Evolutionary conservation across 2,797 vertebrate species (phyloP).

Genomic region (Apogon talboti): DNA sequence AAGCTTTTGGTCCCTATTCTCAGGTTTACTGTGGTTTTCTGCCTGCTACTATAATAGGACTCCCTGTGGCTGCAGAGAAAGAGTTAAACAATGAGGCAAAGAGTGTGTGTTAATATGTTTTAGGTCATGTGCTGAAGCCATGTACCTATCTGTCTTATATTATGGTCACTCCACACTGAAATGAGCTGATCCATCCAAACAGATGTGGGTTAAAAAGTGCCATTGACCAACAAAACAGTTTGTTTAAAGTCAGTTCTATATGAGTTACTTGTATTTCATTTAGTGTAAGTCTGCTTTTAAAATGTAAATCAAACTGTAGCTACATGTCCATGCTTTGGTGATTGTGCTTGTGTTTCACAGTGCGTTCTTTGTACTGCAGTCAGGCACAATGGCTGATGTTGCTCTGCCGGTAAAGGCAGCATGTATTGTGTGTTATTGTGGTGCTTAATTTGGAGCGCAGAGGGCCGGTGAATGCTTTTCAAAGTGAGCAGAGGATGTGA

Average conservation of each 20-base stretch:
- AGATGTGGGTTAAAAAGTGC: slow-evolving; percentile 1
- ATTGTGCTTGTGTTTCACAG: not conserved
- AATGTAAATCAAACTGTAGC: slow-evolving; percentile 3
- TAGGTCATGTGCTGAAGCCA: slow-evolving; percentile 7
- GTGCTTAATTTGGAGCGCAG: slow-evolving; percentile 7
- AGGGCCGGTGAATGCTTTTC: slow-evolving; percentile 16
- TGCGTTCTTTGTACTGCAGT: not conserved
- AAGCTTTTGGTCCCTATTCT: slow-evolving; percentile 20
- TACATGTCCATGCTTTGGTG: slow-evolving; percentile 4
- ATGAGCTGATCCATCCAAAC: not conserved
- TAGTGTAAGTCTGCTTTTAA: not conserved
- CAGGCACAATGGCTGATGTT: not conserved
- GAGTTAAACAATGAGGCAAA: not conserved
- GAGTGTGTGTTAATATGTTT: not conserved
- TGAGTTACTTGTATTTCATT: not conserved
- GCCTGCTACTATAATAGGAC: slow-evolving; percentile 9
- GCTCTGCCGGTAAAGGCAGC: slow-evolving; percentile 1
- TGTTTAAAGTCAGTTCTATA: not conserved
- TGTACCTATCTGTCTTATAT: slow-evolving; percentile 36
- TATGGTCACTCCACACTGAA: slow-evolving; percentile 32
- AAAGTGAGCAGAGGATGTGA: slow-evolving; percentile 1
- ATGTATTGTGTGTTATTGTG: not conserved
- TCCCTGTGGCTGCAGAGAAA: slow-evolving; percentile 15
- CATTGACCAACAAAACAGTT: slow-evolving; percentile 4
- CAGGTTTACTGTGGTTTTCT: slow-evolving; percentile 37